phyloP scores from a whole-genome alignment of 2,888 invertebrate genomes.

The Trisateles emortualis region DNA sequence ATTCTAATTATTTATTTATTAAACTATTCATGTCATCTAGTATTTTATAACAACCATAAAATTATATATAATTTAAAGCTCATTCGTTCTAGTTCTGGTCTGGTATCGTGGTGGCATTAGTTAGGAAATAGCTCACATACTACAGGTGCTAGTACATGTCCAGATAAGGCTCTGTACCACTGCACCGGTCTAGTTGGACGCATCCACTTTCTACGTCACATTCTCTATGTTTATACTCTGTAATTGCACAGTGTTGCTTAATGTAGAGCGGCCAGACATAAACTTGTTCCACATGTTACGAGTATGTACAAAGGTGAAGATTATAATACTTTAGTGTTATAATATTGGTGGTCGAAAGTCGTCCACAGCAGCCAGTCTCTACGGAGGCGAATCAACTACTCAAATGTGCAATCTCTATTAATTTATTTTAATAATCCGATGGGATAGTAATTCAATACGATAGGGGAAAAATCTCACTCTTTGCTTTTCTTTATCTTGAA shows the following conservation, averaged over 20 bases:
- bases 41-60: background rate
- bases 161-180: constrained; percentile 1
- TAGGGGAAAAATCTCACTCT: too few relatives aligned
- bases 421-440: too few relatives aligned
- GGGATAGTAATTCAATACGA: too few relatives aligned
- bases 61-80: background rate
- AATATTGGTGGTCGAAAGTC: too few relatives aligned
- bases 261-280: background rate
- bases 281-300: background rate
- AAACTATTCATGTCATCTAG: background rate
- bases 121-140: constrained; percentile 7
- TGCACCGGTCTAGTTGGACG: constrained; percentile 13
- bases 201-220: constrained; percentile 48
- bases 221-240: constrained; percentile 34
- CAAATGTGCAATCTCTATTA: too few relatives aligned
- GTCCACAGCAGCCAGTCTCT: too few relatives aligned
- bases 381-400: too few relatives aligned
- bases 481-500: too few relatives aligned
- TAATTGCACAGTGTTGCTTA: constrained; percentile 22
- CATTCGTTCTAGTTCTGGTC: background rate
- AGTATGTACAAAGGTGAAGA: too few relatives aligned
- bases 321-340: too few relatives aligned
- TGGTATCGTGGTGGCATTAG: background rate
- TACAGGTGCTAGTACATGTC: background rate
- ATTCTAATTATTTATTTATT: too few relatives aligned